phyloP scores from a whole-genome alignment of 2,888 invertebrate species.

The Sicus ferrugineus region DNA sequence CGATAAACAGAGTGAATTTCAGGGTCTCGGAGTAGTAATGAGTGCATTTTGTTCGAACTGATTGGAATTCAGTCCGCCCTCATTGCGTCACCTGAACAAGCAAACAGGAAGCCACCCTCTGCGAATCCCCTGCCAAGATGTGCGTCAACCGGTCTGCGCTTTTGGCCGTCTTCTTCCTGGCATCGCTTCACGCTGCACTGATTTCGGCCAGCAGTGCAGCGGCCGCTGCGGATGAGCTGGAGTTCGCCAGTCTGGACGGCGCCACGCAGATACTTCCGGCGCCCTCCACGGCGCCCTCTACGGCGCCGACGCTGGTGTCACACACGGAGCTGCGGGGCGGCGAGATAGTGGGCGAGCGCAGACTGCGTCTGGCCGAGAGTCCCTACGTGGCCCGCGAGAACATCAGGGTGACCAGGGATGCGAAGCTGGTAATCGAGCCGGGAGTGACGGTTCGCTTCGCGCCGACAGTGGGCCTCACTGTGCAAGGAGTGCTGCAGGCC shows the following conservation, averaged over 20 bases:
- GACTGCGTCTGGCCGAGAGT: slow-evolving; percentile 66
- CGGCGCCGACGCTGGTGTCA: slow-evolving; percentile 44
- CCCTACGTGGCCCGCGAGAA: slow-evolving; percentile 83
- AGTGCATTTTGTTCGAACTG: neutral
- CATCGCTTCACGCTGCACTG: neutral
- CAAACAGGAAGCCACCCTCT: neutral
- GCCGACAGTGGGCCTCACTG: slow-evolving; percentile 91
- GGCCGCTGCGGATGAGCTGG: slow-evolving; percentile 49
- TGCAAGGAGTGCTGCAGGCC: slow-evolving; percentile 87
- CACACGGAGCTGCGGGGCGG: slow-evolving; percentile 61
- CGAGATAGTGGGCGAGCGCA: slow-evolving; percentile 60
- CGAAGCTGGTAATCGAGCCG: slow-evolving; percentile 84
- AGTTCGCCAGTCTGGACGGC: slow-evolving; percentile 56
- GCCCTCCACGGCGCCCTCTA: slow-evolving; percentile 37
- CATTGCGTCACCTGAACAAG: neutral
- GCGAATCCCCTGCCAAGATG: too few species aligned
- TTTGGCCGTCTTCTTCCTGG: neutral
- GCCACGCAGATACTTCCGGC: slow-evolving; percentile 49
- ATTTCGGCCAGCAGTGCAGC: neutral
- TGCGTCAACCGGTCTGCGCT: neutral
- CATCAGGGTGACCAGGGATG: slow-evolving; percentile 79
- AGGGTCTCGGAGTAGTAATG: neutral
- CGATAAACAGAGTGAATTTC: neutral
- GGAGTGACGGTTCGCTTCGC: slow-evolving; percentile 91
- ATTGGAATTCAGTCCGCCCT: neutral